Base-by-base conservation (phyloP, 2,113 vertebrate species). In the Phodopus roborovskii region DNA sequence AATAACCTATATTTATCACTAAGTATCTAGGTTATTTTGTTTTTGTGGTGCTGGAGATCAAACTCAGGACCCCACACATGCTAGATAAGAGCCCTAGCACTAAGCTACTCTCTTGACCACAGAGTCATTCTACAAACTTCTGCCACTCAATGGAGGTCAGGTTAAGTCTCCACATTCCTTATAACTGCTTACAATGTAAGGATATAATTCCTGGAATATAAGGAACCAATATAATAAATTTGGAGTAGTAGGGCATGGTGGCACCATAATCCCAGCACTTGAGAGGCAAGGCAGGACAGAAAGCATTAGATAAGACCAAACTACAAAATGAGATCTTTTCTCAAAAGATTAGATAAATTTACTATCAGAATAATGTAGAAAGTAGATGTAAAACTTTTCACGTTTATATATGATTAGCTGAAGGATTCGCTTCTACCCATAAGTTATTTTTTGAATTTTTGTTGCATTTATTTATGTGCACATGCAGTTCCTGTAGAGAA, bases 341-440 rank as follows among this genome's bases (percentile, higher is more conserved):
- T 88, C 66, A 86, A 85, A 68, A 20, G 28, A 88, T 39, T 26
- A 42, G 22, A 39, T 62, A 71, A 71, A 87, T 12, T 5, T 91
- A 95, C 83, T 11, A 68, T 33, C 28, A 90, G 66, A 90, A 50
- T 79, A 88, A 45, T 88, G 71, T 83, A 92, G n/a, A 68, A 92
- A 90, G 42, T 42, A 96, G 5, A 78, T 45, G 85, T 90, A 79
- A 94, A 91, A 68, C 28, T 50, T 75, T 53, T 90, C 66, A 93
- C 28, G 39, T 68, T 68, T 74, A 86, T 24, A 74, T 22, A 48
- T 20, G 36, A 73, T 22, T 33, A 58, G 86, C 83, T 90, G 45
- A 70, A 13, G 12, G 45, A 70, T 24, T 87, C 20, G 13, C 48
- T 70, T 68, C 64, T 81, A 82, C 16, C 62, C n/a, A 39, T 22